Percentiles rank a stretch among this genome's conserved stretches.
These are phyloP conservation scores for Aplodontia rufa DNA, from an alignment of 2,113 vertebrate genomes.

Conservation along the genomic window DNA sequence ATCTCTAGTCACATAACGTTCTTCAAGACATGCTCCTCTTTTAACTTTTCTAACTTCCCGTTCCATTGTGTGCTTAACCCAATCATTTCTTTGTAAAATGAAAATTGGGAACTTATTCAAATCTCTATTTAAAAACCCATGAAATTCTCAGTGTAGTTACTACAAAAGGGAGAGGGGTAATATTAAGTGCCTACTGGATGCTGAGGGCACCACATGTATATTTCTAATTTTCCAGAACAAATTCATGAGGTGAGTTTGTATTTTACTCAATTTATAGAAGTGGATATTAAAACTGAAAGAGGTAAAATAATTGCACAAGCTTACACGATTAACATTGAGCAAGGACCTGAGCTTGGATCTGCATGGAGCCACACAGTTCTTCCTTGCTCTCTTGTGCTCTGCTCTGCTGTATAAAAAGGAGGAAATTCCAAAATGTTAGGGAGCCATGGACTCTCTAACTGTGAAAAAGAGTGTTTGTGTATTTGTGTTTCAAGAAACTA, in stretches of 20 bases:
- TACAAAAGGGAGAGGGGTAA: background rate
- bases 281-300: background rate
- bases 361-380: background rate
- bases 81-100: slow-evolving; percentile 5
- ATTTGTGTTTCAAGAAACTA: background rate
- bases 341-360: background rate
- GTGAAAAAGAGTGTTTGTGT: background rate
- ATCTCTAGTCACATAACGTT: background rate
- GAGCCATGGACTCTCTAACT: background rate
- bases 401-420: background rate
- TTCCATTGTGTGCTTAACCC: background rate
- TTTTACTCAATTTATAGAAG: background rate
- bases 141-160: background rate
- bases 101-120: background rate
- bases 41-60: background rate
- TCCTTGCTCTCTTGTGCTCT: background rate
- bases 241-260: background rate
- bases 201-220: background rate
- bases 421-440: background rate
- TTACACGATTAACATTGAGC: background rate
- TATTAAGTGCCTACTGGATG: background rate
- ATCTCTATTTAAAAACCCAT: background rate
- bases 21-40: background rate
- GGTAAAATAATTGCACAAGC: background rate
- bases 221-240: background rate